Percentiles rank a stretch among this genome's conserved stretches.
Conservation (phyloP, 2,797 vertebrate genomes). For the Nothura maculosa region DNA sequence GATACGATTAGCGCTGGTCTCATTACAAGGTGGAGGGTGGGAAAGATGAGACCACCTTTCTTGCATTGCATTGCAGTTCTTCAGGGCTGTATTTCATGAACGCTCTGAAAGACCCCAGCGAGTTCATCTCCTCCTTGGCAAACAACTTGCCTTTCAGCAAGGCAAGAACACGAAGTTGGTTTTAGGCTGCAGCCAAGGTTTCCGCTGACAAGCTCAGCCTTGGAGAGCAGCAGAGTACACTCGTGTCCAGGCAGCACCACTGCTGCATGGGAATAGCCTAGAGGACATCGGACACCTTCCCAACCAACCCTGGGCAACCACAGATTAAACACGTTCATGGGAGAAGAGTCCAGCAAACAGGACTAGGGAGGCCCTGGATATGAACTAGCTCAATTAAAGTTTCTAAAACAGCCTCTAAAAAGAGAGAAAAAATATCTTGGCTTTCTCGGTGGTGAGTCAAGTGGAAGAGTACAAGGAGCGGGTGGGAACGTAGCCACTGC, state of each 20-base stretch:
- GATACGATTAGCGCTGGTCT: conserved; percentile 4
- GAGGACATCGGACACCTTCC: not conserved
- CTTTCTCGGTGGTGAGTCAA: not conserved
- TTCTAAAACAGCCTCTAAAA: not conserved
- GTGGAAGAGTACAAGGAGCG: not conserved
- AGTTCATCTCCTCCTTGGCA: not conserved
- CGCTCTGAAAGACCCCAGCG: rapidly evolving
- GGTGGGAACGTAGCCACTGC: not conserved
- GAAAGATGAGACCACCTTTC: not conserved
- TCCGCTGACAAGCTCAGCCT: not conserved
- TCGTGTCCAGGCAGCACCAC: rapidly evolving
- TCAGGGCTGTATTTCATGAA: not conserved
- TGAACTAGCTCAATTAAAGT: not conserved
- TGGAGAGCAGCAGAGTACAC: not conserved
- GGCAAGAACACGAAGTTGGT: not conserved
- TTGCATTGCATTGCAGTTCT: not conserved
- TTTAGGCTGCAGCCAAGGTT: not conserved
- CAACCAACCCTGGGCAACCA: not conserved
- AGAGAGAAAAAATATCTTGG: not conserved
- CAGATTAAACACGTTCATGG: not conserved
- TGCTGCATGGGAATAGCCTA: not conserved
- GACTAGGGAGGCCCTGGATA: not conserved
- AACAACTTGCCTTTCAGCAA: not conserved
- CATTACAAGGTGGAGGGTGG: not conserved
- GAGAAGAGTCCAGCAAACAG: not conserved